Evolutionary conservation across 2,797 vertebrate species (phyloP), one percentile per base, ranked within the genome.

Genomic region (Champsocephalus esox): DNA sequence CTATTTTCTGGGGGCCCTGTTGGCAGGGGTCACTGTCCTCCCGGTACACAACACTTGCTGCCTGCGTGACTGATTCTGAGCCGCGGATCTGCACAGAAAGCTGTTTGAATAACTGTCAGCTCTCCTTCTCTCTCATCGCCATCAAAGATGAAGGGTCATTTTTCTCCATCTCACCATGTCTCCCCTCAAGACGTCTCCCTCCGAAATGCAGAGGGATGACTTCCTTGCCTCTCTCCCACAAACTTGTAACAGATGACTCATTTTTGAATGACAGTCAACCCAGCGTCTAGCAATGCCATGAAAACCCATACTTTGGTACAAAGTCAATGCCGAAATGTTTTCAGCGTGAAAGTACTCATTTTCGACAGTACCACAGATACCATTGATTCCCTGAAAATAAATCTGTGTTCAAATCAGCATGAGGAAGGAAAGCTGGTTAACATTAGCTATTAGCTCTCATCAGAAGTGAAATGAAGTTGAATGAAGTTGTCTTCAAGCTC

Each of bases 71-170:
- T 83, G 89, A 88, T 82, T 84, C 70, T 52, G 79, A 86, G 84
- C 75, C 0, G 14, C 46, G 32, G 69, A 86, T 89, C 81, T 84
- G 80, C 88, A 85, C 82, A 0, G 83, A 90, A 87, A 87, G 84
- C 86, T 86, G 86, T 91, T 91, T 88, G 87, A 87, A 88, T 86
- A 84, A 85, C 84, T 88, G 91, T 92, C 90, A 88, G 86, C 81
- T 84, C 87, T 77, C 43, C 63, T 67, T 81, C 87, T 79, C 66
- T 51, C 75, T 67, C 77, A 72, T 57, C 69, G 79, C 75, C 84
- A 71, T 92, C 88, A 91, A 79, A 88, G 70, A 84, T 82, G 91
- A 90, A 83, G 80, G 87, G 87, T 90, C 87, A 87, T 93, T 91
- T 92, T 92, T 93, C 91, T 88, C 84, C 68, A 87, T 92, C 85